phyloP scores from a whole-genome alignment of 2,888 invertebrate species.

The Hybos culiciformis region DNA sequence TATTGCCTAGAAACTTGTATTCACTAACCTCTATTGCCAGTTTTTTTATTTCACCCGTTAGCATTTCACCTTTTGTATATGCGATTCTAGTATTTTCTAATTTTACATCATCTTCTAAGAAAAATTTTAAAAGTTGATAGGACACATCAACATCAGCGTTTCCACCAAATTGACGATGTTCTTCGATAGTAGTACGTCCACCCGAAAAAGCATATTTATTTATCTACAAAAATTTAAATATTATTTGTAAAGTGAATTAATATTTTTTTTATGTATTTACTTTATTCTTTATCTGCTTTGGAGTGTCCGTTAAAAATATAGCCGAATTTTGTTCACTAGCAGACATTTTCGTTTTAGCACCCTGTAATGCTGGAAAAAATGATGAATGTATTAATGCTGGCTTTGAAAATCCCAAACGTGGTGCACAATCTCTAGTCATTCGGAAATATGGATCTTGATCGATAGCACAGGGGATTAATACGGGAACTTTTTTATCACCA shows the following conservation, averaged over 20 bases:
- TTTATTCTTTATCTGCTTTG: slow-evolving; percentile 93
- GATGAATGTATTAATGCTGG: slow-evolving; percentile 75
- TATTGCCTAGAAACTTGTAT: no score
- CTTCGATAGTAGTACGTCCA: slow-evolving; percentile 84
- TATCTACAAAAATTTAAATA: slow-evolving; percentile 40
- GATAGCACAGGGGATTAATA: slow-evolving; percentile 94
- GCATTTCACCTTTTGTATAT: slow-evolving; percentile 53
- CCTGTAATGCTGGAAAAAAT: slow-evolving; percentile 91
- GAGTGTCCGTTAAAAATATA: slow-evolving; percentile 87
- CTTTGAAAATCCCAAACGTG: slow-evolving; percentile 72
- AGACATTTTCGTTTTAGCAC: slow-evolving; percentile 97
- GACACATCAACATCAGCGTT: slow-evolving; percentile 92
- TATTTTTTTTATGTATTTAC: slow-evolving; percentile 32
- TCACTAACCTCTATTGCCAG: slow-evolving; percentile 54
- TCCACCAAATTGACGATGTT: slow-evolving; percentile 83
- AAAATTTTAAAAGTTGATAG: slow-evolving; percentile 87
- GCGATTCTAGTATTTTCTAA: slow-evolving; percentile 52
- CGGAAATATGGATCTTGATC: slow-evolving; percentile 99
- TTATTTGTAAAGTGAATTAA: background rate
- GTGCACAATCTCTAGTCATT: slow-evolving; percentile 97
- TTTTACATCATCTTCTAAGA: slow-evolving; percentile 82
- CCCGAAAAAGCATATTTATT: slow-evolving; percentile 98
- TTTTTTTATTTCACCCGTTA: slow-evolving; percentile 92
- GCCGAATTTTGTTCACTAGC: slow-evolving; percentile 89
- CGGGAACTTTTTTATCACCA: slow-evolving; percentile 47